Conservation (phyloP, 2,888 invertebrate species). For the Plusia festucae region DNA sequence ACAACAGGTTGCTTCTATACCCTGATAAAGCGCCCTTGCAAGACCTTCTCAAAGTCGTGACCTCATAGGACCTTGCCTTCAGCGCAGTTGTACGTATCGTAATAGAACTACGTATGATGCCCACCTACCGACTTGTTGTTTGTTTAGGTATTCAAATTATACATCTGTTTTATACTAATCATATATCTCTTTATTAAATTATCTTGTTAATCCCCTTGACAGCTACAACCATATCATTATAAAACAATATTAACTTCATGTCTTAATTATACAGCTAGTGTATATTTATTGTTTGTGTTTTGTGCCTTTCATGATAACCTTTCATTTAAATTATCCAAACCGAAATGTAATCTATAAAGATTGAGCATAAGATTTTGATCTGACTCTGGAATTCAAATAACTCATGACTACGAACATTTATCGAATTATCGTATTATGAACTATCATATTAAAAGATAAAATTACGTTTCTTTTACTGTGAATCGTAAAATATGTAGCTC, state of each 20-base stretch:
- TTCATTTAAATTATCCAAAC: slow-evolving; percentile 34
- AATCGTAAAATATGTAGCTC: slow-evolving; percentile 55
- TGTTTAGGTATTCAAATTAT: slow-evolving; percentile 2
- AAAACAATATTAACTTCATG: background rate
- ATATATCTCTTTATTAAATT: slow-evolving; percentile 1
- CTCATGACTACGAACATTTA: slow-evolving; percentile 27
- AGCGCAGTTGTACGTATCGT: slow-evolving; percentile 64
- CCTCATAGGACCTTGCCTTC: slow-evolving; percentile 81
- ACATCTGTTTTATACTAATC: background rate
- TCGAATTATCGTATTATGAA: slow-evolving; percentile 45
- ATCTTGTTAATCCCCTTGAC: background rate
- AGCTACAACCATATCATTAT: slow-evolving; percentile 3
- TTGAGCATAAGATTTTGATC: slow-evolving; percentile 24
- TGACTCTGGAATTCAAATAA: slow-evolving; percentile 23
- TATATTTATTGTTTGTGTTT: background rate
- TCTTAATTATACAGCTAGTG: background rate
- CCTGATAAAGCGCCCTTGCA: slow-evolving; percentile 78
- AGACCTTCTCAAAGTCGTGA: slow-evolving; percentile 86
- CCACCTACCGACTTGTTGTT: background rate
- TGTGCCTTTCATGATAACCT: slow-evolving; percentile 13
- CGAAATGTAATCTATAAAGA: slow-evolving; percentile 26
- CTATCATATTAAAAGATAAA: slow-evolving; percentile 44
- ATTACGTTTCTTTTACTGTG: slow-evolving; percentile 45
- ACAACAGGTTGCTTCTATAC: slow-evolving; percentile 62
- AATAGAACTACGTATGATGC: slow-evolving; percentile 26